These are phyloP conservation scores for Monarcha castaneiventris DNA, from an alignment of 2,113 vertebrate species.

Conservation along the genomic window DNA sequence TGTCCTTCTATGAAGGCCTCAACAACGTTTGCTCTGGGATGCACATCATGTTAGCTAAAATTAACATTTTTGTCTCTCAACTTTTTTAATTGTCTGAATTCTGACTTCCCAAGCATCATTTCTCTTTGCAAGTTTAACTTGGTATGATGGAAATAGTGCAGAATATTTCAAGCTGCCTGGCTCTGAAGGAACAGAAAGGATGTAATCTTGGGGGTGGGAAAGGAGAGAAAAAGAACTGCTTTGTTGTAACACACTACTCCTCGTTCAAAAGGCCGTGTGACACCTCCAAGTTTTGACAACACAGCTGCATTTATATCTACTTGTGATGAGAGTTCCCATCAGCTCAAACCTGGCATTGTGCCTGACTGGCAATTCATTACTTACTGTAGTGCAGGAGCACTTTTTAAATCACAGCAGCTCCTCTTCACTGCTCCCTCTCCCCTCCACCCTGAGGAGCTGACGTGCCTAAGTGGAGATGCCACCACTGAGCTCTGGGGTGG, in stretches of 20 bases:
- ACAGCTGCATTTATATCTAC: not conserved
- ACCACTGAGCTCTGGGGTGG: not conserved
- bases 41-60: not conserved
- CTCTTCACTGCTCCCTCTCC: not conserved
- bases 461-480: not conserved
- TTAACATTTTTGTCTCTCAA: not conserved
- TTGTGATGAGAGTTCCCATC: not conserved
- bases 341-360: not conserved
- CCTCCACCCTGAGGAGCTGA: not conserved
- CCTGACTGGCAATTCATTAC: not conserved
- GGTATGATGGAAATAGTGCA: not conserved
- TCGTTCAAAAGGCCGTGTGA: not conserved
- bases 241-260: not conserved
- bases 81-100: not conserved
- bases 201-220: not conserved
- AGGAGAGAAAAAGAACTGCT: not conserved
- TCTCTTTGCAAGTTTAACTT: not conserved
- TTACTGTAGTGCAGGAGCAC: not conserved
- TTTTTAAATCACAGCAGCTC: not conserved
- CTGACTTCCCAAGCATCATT: not conserved
- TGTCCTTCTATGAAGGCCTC: not conserved
- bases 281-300: not conserved
- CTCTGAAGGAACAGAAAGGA: not conserved
- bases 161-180: not conserved
- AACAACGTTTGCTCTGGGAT: not conserved